phyloP scores from a whole-genome alignment of 2,113 vertebrate species.

The Tetraodon nigroviridis region DNA sequence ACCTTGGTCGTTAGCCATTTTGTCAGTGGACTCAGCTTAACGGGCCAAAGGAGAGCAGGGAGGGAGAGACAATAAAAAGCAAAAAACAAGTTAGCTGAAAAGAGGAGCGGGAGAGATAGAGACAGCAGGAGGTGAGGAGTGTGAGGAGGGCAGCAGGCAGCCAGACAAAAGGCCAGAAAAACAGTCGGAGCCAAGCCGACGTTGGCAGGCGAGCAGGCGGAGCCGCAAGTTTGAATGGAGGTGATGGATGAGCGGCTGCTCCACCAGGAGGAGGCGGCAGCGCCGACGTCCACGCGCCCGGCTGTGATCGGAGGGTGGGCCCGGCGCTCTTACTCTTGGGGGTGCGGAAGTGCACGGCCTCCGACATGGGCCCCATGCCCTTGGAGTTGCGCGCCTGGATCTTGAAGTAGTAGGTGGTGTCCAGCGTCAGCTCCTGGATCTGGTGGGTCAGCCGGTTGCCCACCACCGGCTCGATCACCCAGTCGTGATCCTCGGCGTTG shows the following conservation, averaged over 20 bases:
- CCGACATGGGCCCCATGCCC: conserved; percentile 98
- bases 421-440: conserved; percentile 95
- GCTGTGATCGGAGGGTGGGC: no score
- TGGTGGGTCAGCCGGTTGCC: conserved; percentile 96
- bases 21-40: conserved; percentile 98
- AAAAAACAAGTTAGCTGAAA: conserved; percentile 76
- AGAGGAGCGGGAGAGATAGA: conserved; percentile 47
- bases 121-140: conserved; percentile 18
- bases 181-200: conserved; percentile 20
- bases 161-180: conserved; percentile 20
- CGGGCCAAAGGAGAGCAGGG: conserved; percentile 76
- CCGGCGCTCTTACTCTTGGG: conserved; percentile 83
- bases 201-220: conserved; percentile 18
- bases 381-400: conserved; percentile 98
- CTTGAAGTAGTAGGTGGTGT: conserved; percentile 97
- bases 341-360: conserved; percentile 94
- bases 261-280: no score
- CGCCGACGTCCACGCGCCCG: no score
- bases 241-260: not conserved
- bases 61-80: conserved; percentile 82
- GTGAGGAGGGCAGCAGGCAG: conserved; percentile 19
- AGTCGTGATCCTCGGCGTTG: conserved; percentile 94
- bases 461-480: conserved; percentile 96
- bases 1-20: conserved; percentile 99
- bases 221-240: not conserved